phyloP scores from a whole-genome alignment of 2,797 vertebrate genomes.

The Peromyscus nudipes region DNA sequence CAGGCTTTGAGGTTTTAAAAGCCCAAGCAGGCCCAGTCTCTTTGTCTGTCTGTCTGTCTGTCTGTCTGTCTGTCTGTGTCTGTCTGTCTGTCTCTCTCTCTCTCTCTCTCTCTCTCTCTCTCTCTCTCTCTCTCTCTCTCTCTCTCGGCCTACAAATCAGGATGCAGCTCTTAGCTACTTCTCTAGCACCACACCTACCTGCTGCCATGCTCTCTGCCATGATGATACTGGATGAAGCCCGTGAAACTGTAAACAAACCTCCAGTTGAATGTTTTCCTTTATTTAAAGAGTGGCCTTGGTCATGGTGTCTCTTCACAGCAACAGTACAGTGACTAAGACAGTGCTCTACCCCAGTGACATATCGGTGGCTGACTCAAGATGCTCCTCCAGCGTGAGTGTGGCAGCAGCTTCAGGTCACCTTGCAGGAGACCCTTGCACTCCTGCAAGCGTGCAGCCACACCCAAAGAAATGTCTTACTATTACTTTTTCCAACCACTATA shows the following conservation, averaged over 20 bases:
- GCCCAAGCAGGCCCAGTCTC: background rate
- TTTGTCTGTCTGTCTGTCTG: background rate
- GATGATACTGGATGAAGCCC: background rate
- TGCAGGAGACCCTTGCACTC: rapidly evolving
- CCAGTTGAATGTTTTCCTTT: background rate
- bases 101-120: background rate
- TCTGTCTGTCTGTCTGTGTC: no score
- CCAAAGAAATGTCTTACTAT: slow-evolving; percentile 23
- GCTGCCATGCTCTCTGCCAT: background rate
- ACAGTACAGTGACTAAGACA: background rate
- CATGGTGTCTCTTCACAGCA: background rate
- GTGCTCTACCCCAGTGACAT: background rate
- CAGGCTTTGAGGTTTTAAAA: background rate
- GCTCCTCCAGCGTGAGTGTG: background rate
- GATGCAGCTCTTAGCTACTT: background rate
- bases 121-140: background rate
- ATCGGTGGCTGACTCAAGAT: background rate
- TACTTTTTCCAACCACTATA: slow-evolving; percentile 66
- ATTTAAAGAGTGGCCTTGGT: background rate
- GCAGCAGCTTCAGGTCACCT: background rate
- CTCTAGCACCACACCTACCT: background rate
- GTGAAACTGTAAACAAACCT: background rate
- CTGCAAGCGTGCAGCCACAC: background rate
- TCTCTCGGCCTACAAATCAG: background rate
- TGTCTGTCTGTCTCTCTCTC: rapidly evolving